phyloP scores from a whole-genome alignment of 2,888 invertebrate species.

The Blastobasis adustella region DNA sequence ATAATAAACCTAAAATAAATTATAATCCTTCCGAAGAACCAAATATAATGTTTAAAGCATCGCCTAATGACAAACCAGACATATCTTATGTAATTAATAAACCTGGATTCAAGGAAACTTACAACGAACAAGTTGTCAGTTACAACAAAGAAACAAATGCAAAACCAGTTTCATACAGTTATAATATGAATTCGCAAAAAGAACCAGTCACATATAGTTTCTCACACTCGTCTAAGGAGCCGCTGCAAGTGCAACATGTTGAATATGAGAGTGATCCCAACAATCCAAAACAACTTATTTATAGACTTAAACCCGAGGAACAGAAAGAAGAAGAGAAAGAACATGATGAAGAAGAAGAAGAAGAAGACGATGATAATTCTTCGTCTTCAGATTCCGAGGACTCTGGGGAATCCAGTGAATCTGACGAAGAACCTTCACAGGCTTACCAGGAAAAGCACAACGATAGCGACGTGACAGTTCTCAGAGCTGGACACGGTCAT shows the following conservation, averaged over 20 bases:
- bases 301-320: constrained; percentile 38
- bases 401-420: constrained; percentile 6
- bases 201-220: constrained; percentile 53
- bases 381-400: too few species aligned
- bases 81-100: constrained; percentile 53
- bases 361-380: background rate
- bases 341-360: constrained; percentile 14
- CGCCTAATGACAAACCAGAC: constrained; percentile 43
- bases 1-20: constrained; percentile 21
- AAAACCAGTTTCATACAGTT: constrained; percentile 45
- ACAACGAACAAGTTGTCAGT: constrained; percentile 50
- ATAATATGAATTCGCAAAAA: constrained; percentile 40
- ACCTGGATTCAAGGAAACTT: constrained; percentile 56
- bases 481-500: too few species aligned
- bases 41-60: constrained; percentile 29
- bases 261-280: constrained; percentile 35
- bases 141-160: constrained; percentile 54
- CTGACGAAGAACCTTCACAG: constrained; percentile 19
- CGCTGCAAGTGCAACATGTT: constrained; percentile 35
- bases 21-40: constrained; percentile 20
- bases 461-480: too few species aligned
- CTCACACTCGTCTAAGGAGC: constrained; percentile 31
- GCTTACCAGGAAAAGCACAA: background rate
- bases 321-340: constrained; percentile 17
- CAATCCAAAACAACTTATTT: constrained; percentile 41